Evolutionary conservation across 2,113 vertebrate species (phyloP).

Genomic region (Antennarius striatus): DNA sequence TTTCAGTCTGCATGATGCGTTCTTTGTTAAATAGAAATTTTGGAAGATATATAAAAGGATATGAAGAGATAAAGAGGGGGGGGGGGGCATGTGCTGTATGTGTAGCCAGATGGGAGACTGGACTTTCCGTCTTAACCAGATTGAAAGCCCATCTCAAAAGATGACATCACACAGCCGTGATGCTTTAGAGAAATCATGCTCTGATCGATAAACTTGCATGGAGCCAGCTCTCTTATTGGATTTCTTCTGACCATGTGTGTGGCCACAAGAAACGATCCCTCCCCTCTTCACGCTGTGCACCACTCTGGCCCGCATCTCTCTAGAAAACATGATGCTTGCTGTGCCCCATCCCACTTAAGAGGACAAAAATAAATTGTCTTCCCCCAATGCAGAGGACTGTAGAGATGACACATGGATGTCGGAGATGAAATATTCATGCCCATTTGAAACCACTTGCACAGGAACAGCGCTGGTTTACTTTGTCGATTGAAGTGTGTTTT

Average conservation of each 20-base stretch:
- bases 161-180: slow-evolving; percentile 38
- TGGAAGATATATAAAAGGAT: too few species aligned
- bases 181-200: slow-evolving; percentile 46
- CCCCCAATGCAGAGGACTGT: slow-evolving; percentile 30
- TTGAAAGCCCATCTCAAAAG: slow-evolving; percentile 4
- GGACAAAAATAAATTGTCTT: slow-evolving; percentile 67
- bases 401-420: slow-evolving; percentile 58
- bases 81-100: neutral
- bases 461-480: slow-evolving; percentile 57
- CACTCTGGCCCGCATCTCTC: slow-evolving; percentile 23
- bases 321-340: slow-evolving; percentile 31
- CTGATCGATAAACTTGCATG: slow-evolving; percentile 66
- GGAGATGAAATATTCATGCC: slow-evolving; percentile 74
- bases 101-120: neutral
- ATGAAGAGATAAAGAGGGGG: neutral
- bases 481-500: slow-evolving; percentile 28
- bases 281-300: neutral
- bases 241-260: slow-evolving; percentile 56
- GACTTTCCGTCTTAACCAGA: slow-evolving; percentile 27
- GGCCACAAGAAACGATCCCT: slow-evolving; percentile 33
- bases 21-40: too few species aligned
- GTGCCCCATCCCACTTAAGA: slow-evolving; percentile 46
- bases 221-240: slow-evolving; percentile 55
- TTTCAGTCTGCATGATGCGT: too few species aligned
- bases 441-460: slow-evolving; percentile 67